Evolutionary conservation across 2,113 vertebrate genomes (phyloP), one percentile per base, ranked within the genome.

Genomic region (Motacilla alba): DNA sequence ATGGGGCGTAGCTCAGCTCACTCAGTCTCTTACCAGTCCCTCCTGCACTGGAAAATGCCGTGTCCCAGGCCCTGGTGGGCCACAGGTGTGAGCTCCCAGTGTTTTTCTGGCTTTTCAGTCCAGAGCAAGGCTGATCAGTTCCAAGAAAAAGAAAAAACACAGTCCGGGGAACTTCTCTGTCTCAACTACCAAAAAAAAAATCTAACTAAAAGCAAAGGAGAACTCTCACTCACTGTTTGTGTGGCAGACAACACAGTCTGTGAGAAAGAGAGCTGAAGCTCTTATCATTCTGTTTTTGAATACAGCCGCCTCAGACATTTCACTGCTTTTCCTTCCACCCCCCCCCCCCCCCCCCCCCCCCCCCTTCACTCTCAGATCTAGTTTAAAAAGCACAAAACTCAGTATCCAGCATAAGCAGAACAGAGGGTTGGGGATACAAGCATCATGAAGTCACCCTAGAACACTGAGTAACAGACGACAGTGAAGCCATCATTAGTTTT

Each of bases 1-100:
- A 1, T 59, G 53, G 10, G 14, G 8, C 17, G 18, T 7, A 58
- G 33, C 24, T 75, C 2, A 0, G 15, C 33, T 59, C 1, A 0
- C 14, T 58, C 19, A 35, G 10, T 28, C 24, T 15, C 31, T 58
- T 4, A 17, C 13, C 33, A 35, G 11, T 35, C 19, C 10, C 11
- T 30, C 55, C 8, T 7, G 41, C 2, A 1, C 33, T 59, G 43
- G 33, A 35, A 58, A 59, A 37, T 30, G 26, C 19, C 0, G 0
- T 0, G 0, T 28, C 26, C 24, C 1, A 6, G 27, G 31, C 8
- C 15, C 33, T 10, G 7, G 43, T 18, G 26, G 19, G 33, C 6
- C 43, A 30, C 33, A 37, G 55, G 11, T 13, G 5, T 24, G 43
- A 60, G 21, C 7, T 49, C 15, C 44, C 1, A 1, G n/a, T 75